Base-by-base conservation (phyloP, 2,113 vertebrate species). In the Ameiurus melas region DNA sequence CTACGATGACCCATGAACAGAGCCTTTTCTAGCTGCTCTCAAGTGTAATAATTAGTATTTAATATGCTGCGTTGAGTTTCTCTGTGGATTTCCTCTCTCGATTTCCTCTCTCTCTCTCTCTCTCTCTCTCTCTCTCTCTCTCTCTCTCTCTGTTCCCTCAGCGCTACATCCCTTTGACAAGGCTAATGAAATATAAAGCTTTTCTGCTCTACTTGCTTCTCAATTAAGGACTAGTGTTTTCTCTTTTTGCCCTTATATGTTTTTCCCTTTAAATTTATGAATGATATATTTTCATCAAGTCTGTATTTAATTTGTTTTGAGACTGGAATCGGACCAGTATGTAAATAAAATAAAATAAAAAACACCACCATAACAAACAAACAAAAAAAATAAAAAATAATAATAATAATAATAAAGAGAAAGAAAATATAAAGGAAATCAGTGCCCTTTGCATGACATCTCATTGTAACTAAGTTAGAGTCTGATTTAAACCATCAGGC, bases 191-290 rank as follows among this genome's bases (percentile, higher is more conserved):
- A 73, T 83, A 80, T 7, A 39, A 57, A 78, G 73, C 87, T 84
- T 89, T 90, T 90, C 90, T 90, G 89, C 89, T 88, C 88, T 88
- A 85, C 75, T 90, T 92, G 33, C 70, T 86, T 86, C 58, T 83
- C 66, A 86, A 78, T 83, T 84, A 88, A 84, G 79, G 71, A 88
- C 39, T 33, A 43, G 33, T 17, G 27, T 39, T 88, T 47, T 75
- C 68, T 81, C 12, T 57, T 85, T 73, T 43, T 39, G 36, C 60
- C 30, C 51, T 47, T 17, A 64, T 83, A 58, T 86, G 58, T 86
- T 43, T 58, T 81, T 36, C 19, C 53, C 9, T 9, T 77, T 66
- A 58, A 39, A 27, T 80, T 70, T 90, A 77, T 84, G 73, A 86
- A 89, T 84, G 55, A 25, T 19, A n/a, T 79, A 88, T 89, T 86